phyloP scores from a whole-genome alignment of 2,888 invertebrate species.

The Tachina grossa region DNA sequence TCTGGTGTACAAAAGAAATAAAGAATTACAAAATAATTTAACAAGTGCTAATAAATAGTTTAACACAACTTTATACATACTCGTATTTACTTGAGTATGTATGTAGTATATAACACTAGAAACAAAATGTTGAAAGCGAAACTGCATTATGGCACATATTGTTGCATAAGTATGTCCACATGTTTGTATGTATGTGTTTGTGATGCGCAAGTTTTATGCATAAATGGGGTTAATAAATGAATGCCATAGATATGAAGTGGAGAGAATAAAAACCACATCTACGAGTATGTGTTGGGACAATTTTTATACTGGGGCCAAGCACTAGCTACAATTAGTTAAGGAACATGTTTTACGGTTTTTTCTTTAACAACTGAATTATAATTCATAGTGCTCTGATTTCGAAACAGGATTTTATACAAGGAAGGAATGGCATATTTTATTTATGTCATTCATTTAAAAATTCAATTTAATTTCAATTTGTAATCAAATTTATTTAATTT shows the following conservation, averaged over 20 bases:
- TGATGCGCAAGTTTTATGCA: constrained; percentile 2
- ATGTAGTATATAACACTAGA: constrained; percentile 7
- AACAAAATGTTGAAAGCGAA: constrained; percentile 22
- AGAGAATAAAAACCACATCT: constrained; percentile 1
- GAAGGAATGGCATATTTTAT: no score
- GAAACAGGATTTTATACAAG: not conserved
- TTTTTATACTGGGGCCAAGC: not conserved
- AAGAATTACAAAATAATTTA: constrained; percentile 39
- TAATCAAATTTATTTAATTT: no score
- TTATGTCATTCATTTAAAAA: no score
- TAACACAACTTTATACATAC: constrained; percentile 42
- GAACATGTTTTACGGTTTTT: not conserved
- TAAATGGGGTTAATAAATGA: constrained; percentile 67
- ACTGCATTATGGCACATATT: constrained; percentile 18
- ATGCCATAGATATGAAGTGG: constrained; percentile 48
- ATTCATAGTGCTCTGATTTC: not conserved
- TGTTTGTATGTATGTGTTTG: constrained; percentile 7
- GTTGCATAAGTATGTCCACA: not conserved
- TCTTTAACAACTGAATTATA: no score
- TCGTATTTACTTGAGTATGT: not conserved
- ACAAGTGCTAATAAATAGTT: constrained; percentile 65
- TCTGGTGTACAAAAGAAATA: not conserved
- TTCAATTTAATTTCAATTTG: no score
- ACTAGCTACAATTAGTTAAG: not conserved
- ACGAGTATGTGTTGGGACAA: not conserved